phyloP scores from a whole-genome alignment of 30 jellyfish, hydroid and myxozoan species.

The Aurelia aurita region DNA sequence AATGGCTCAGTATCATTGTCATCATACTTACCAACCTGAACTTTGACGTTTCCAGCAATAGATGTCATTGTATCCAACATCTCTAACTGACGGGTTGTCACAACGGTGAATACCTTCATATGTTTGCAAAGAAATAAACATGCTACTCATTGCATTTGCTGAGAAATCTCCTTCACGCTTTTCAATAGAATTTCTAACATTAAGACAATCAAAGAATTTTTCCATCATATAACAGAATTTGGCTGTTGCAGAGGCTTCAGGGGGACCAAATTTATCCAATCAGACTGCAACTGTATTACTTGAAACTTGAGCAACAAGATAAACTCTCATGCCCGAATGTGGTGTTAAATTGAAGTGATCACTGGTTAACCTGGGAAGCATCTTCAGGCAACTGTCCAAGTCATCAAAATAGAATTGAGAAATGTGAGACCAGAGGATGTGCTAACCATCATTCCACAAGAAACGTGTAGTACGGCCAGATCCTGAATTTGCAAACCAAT shows the following conservation, averaged over 20 bases:
- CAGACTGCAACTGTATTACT: constrained; percentile 27
- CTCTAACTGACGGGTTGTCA: too few species aligned
- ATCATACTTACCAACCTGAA: neutral
- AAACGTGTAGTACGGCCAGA: too few species aligned
- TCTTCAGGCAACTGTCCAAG: constrained; percentile 48
- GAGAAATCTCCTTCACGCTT: constrained; percentile 51
- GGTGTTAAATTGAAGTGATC: constrained; percentile 52
- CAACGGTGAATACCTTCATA: too few species aligned
- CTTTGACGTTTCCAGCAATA: constrained; percentile 20
- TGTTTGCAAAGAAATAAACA: constrained; percentile 70
- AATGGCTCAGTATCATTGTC: neutral
- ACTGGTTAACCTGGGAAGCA: constrained; percentile 46
- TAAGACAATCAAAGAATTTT: constrained; percentile 64
- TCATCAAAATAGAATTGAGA: constrained; percentile 41
- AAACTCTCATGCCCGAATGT: constrained; percentile 49
- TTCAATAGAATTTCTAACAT: constrained; percentile 67
- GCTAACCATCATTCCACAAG: constrained; percentile 9
- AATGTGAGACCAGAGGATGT: constrained; percentile 39
- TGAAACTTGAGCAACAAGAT: constrained; percentile 55
- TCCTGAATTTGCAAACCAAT: constrained; percentile 53
- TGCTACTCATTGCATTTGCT: constrained; percentile 47
- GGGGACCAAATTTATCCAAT: constrained; percentile 42
- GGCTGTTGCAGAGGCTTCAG: constrained; percentile 59
- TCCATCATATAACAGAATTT: constrained; percentile 58
- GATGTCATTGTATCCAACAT: constrained; percentile 61